Conservation (phyloP, 2,797 vertebrate species). For the Denticeps clupeoides region DNA sequence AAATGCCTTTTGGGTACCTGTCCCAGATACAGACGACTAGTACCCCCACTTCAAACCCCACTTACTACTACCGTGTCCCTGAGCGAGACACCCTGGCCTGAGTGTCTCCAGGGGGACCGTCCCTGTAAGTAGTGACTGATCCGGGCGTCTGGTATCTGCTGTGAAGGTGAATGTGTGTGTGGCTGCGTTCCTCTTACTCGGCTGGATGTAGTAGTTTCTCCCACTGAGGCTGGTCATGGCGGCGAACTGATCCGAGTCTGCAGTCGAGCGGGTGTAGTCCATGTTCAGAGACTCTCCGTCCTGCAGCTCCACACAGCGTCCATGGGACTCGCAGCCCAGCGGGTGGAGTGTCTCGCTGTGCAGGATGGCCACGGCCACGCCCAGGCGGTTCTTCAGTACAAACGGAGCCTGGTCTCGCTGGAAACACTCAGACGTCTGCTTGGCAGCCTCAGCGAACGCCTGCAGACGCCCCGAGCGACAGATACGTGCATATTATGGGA, state of each 20-base stretch:
- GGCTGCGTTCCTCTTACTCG: constrained; percentile 61
- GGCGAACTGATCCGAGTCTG: constrained; percentile 84
- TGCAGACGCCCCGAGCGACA: constrained; percentile 29
- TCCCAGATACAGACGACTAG: too few relatives aligned
- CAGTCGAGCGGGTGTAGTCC: constrained; percentile 85
- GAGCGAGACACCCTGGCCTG: too few relatives aligned
- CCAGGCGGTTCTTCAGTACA: constrained; percentile 80
- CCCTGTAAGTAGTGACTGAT: too few relatives aligned
- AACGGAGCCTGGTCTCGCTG: constrained; percentile 85
- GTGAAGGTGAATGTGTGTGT: too few relatives aligned
- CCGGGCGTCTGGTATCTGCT: too few relatives aligned
- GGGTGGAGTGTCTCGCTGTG: constrained; percentile 82
- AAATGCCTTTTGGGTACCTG: too few relatives aligned
- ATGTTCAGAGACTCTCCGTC: constrained; percentile 74
- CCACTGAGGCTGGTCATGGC: constrained; percentile 86
- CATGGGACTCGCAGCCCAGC: constrained; percentile 41
- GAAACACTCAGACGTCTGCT: constrained; percentile 69
- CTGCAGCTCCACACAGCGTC: constrained; percentile 58
- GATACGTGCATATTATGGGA: neutral
- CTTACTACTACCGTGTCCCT: too few relatives aligned
- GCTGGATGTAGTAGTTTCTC: constrained; percentile 83
- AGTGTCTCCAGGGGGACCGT: too few relatives aligned
- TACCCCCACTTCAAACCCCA: too few relatives aligned
- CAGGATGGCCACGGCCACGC: constrained; percentile 64
- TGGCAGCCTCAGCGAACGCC: constrained; percentile 92